Base-by-base conservation (phyloP, 2,113 vertebrate genomes). In the Saguinus midas region DNA sequence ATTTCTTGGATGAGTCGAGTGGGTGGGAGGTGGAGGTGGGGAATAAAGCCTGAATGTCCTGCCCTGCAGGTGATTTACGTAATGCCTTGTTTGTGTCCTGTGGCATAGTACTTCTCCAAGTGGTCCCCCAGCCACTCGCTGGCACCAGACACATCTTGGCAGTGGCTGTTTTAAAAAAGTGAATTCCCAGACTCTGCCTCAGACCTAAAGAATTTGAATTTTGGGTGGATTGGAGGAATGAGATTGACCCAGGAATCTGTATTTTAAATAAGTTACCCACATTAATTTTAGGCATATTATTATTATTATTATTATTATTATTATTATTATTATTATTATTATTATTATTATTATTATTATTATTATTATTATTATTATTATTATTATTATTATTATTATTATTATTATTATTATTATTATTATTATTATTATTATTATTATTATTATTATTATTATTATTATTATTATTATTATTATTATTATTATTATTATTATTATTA, bases 101-200 rank as follows among this genome's bases (percentile, higher is more conserved):
- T 43, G 72, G n/a, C 14, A 13, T 0, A 0, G 10, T 0, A 23
- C 58, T 87, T n/a, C n/a, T n/a, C n/a, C n/a, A n/a, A n/a, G n/a
- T n/a, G n/a, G n/a, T n/a, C n/a, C n/a, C n/a, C n/a, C 11, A 12
- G n/a, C 57, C 5, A 5, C 27, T 45, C 5, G 3, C 27, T 40
- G n/a, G 18, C 12, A 10, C 17, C 72, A 75, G 52, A 50, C 17
- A 57, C 5, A 14, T 35, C 23, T 40, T 23, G 20, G 50, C 8
- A 21, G 17, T 48, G 6, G n/a, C 40, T 14, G 18, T 23, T 68
- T 64, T 29, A 9, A 81, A 78, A 88, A 40, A 48, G 64, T 66
- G 13, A 6, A 20, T 37, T 86, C 45, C 21, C 48, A 55, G n/a
- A 37, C 32, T 27, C 18, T 75, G 2, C 50, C 3, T n/a, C 32